Conservation (phyloP, 2,888 invertebrate species). For the Steinernema hermaphroditum region DNA sequence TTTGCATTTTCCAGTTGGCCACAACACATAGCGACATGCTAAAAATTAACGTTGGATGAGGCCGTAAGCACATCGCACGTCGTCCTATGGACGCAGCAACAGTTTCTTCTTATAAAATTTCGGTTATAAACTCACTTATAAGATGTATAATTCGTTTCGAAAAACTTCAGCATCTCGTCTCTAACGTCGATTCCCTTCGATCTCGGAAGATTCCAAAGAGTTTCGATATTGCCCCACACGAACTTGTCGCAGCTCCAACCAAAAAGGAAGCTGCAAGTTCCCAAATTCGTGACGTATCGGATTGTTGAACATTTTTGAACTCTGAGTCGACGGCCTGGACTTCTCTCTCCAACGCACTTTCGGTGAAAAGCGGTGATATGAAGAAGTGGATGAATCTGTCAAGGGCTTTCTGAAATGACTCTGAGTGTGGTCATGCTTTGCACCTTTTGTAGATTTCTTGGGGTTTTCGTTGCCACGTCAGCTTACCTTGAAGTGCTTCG, state of each 20-base stretch:
- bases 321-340: conserved; percentile 94
- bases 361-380: conserved; percentile 86
- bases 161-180: not conserved
- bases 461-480: not conserved
- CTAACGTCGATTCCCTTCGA: not conserved
- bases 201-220: not conserved
- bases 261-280: conserved; percentile 78
- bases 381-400: conserved; percentile 93
- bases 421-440: too few relatives aligned
- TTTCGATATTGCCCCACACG: not conserved
- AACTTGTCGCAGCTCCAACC: not conserved
- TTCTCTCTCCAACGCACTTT: conserved; percentile 86
- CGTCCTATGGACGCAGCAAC: too few relatives aligned
- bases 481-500: conserved; percentile 74
- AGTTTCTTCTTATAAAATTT: too few relatives aligned
- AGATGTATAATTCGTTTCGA: not conserved
- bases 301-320: conserved; percentile 87
- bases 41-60: too few relatives aligned
- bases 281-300: conserved; percentile 84
- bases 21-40: conserved; percentile 42
- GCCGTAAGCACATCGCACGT: too few relatives aligned
- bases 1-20: conserved; percentile 80
- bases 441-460: too few relatives aligned
- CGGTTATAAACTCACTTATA: not conserved
- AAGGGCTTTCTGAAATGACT: conserved; percentile 49